phyloP scores from a whole-genome alignment of 1,140 invertebrate species.

The Rhagoletis zephyria region DNA sequence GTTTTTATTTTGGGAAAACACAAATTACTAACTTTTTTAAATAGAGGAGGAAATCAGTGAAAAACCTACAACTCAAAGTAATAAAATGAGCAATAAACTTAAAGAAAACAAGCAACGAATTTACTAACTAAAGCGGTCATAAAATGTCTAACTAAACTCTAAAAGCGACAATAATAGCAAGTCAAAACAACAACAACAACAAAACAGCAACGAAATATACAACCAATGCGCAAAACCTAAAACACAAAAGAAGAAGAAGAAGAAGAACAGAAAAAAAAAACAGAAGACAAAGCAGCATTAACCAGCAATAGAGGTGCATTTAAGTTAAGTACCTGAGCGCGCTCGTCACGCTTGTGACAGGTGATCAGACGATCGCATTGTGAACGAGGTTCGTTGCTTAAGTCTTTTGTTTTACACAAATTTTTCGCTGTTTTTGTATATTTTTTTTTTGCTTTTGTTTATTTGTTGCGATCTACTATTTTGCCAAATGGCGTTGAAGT shows the following conservation, averaged over 20 bases:
- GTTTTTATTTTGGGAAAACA: neutral
- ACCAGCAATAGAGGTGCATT: constrained; percentile 28
- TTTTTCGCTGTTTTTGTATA: neutral
- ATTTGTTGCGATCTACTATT: neutral
- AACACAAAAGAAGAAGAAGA: too few species aligned
- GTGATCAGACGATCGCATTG: neutral
- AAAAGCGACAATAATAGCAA: neutral
- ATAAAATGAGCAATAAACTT: constrained; percentile 39
- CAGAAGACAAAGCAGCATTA: neutral
- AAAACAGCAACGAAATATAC: neutral
- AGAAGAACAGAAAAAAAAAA: neutral
- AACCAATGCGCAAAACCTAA: too few species aligned
- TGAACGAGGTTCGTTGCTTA: constrained; percentile 40
- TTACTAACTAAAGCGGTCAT: constrained; percentile 46
- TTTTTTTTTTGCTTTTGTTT: neutral
- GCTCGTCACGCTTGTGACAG: constrained; percentile 39
- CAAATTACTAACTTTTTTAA: neutral
- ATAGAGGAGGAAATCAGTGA: neutral
- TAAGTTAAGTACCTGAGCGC: constrained; percentile 36
- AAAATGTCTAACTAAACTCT: neutral
- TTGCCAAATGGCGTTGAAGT: neutral
- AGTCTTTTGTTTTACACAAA: constrained; percentile 42
- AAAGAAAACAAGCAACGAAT: constrained; percentile 45
- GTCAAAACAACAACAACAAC: constrained; percentile 30
- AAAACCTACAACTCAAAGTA: neutral